A percentile compares a stretch with the other conserved stretches of the same genome.
phyloP scores from a whole-genome alignment of 2,113 vertebrate species.

The Hydrolagus affinis region DNA sequence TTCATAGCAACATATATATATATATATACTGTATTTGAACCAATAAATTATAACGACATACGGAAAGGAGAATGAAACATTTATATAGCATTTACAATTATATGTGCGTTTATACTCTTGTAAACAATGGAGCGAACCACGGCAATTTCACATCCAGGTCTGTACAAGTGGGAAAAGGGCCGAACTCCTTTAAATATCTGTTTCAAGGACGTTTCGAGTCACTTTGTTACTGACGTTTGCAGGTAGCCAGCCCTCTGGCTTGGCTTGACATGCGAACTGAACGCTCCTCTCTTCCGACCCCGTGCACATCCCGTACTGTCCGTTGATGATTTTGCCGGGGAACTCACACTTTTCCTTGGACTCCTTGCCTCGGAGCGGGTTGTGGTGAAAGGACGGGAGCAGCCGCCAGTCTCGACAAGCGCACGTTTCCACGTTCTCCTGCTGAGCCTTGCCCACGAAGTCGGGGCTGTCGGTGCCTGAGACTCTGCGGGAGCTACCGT shows the following conservation, averaged over 20 bases:
- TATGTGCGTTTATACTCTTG: constrained; percentile 1
- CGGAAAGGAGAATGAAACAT: background rate
- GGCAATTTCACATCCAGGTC: constrained; percentile 16
- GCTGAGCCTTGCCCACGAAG: constrained; percentile 59
- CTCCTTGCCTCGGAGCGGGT: constrained; percentile 37
- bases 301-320: background rate
- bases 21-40: background rate
- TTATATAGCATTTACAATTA: constrained; percentile 23
- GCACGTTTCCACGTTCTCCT: constrained; percentile 61
- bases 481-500: constrained; percentile 78
- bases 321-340: background rate
- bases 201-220: background rate
- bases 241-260: background rate
- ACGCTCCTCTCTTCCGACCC: background rate
- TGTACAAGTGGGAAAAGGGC: background rate
- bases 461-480: constrained; percentile 66
- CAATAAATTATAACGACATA: constrained; percentile 19
- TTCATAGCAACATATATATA: constrained; percentile 17
- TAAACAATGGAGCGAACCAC: constrained; percentile 18
- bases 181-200: constrained; percentile 12
- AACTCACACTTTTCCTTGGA: constrained; percentile 1
- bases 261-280: background rate
- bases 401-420: constrained; percentile 58
- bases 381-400: constrained; percentile 55
- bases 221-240: background rate